These are phyloP conservation scores for Drosophila triauraria DNA, from an alignment of 1,140 invertebrate genomes.

Conservation along the genomic window DNA sequence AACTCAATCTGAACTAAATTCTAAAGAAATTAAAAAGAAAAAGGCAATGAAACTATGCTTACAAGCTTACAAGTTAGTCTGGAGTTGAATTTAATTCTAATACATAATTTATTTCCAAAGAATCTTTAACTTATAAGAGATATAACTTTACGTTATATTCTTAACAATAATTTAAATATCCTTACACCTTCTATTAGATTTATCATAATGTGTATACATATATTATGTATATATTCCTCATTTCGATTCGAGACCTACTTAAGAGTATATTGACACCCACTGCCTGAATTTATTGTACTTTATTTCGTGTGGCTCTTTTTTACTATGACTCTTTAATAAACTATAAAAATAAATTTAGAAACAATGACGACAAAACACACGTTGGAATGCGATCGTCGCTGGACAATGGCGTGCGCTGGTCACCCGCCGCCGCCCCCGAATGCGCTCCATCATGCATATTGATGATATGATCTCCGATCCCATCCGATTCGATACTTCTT, in stretches of 20 bases:
- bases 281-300: slow-evolving; percentile 32
- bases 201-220: too few relatives aligned
- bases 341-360: slow-evolving; percentile 84
- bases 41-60: background rate
- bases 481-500: slow-evolving; percentile 19
- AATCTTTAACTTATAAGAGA: too few relatives aligned
- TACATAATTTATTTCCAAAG: background rate
- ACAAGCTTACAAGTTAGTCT: background rate
- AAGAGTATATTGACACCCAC: slow-evolving; percentile 28
- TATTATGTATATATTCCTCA: too few relatives aligned
- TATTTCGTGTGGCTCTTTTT: slow-evolving; percentile 47
- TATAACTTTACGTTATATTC: too few relatives aligned
- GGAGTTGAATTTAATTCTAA: too few relatives aligned
- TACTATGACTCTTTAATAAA: slow-evolving; percentile 78
- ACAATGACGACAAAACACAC: slow-evolving; percentile 81
- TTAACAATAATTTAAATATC: background rate
- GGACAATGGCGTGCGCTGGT: slow-evolving; percentile 75
- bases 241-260: slow-evolving; percentile 15
- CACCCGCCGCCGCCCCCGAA: slow-evolving; percentile 23
- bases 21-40: too few relatives aligned
- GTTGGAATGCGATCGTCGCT: slow-evolving; percentile 71
- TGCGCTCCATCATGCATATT: slow-evolving; percentile 74
- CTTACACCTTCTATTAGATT: too few relatives aligned
- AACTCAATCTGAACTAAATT: background rate
- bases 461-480: slow-evolving; percentile 52